These are phyloP conservation scores for Drosophila siamana DNA, from an alignment of 2,888 invertebrate genomes.

Conservation along the genomic window DNA sequence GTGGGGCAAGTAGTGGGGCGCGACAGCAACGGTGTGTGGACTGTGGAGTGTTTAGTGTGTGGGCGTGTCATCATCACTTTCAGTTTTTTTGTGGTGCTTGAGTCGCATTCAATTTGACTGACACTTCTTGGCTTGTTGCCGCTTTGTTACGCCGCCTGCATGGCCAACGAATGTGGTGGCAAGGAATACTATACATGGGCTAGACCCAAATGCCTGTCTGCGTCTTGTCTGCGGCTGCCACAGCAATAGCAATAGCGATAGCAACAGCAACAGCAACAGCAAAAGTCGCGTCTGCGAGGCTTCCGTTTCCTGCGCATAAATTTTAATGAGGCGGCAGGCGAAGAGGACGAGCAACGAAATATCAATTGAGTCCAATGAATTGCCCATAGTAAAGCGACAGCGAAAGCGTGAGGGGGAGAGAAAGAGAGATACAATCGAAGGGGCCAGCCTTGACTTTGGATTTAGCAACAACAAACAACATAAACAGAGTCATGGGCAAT, in stretches of 20 bases:
- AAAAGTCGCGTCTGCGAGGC: slow-evolving; percentile 60
- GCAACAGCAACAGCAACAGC: slow-evolving; percentile 36
- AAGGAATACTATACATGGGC: slow-evolving; percentile 25
- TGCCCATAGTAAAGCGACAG: slow-evolving; percentile 1
- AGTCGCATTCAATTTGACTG: slow-evolving; percentile 60
- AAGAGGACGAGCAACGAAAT: slow-evolving; percentile 34
- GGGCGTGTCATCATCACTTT: slow-evolving; percentile 76
- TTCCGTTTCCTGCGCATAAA: slow-evolving; percentile 81
- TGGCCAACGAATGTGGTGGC: slow-evolving; percentile 49
- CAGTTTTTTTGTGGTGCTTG: slow-evolving; percentile 60
- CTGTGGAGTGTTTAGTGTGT: slow-evolving; percentile 45
- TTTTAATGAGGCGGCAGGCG: slow-evolving; percentile 64
- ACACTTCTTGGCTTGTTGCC: slow-evolving; percentile 39
- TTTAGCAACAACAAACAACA: slow-evolving; percentile 26
- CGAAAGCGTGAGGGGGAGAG: not conserved
- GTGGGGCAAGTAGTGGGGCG: slow-evolving; percentile 5
- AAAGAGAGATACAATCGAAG: slow-evolving; percentile 9
- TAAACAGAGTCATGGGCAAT: slow-evolving; percentile 57
- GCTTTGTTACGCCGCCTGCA: slow-evolving; percentile 66
- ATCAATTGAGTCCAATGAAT: slow-evolving; percentile 46
- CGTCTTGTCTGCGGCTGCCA: slow-evolving; percentile 47
- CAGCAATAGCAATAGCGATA: slow-evolving; percentile 29
- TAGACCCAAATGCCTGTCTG: slow-evolving; percentile 40
- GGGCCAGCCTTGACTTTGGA: slow-evolving; percentile 78
- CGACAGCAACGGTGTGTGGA: no score